These are phyloP conservation scores for Leptosomus discolor DNA, from an alignment of 2,113 vertebrate species.

Conservation along the genomic window DNA sequence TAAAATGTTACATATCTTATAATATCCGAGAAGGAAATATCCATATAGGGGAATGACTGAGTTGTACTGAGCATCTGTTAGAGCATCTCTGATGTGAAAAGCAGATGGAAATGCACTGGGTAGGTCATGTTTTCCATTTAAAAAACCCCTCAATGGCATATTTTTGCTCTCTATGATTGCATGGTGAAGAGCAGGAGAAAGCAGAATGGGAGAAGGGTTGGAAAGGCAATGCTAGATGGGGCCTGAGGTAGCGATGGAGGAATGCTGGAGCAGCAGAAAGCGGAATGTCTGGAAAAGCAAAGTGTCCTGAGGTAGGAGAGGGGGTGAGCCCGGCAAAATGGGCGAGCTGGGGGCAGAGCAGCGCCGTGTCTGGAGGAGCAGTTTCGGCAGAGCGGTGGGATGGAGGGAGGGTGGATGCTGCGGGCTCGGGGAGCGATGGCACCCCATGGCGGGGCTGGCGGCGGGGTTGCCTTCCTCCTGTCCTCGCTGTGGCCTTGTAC, in stretches of 20 bases:
- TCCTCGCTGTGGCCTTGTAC: neutral
- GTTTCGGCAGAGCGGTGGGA: too few relatives aligned
- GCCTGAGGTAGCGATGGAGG: neutral
- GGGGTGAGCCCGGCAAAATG: too few relatives aligned
- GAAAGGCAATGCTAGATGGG: neutral
- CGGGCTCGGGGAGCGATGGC: rapidly evolving
- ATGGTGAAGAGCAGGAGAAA: neutral
- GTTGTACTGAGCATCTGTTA: neutral
- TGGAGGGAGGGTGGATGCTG: too few relatives aligned
- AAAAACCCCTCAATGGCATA: neutral
- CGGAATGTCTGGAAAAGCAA: too few relatives aligned
- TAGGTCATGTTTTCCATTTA: neutral
- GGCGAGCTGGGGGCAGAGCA: too few relatives aligned
- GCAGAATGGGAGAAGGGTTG: neutral
- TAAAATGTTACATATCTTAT: neutral
- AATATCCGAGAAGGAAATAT: neutral
- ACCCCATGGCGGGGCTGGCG: neutral
- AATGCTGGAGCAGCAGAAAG: neutral
- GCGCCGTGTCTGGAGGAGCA: too few relatives aligned
- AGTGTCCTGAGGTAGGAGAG: too few relatives aligned
- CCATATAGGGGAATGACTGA: neutral
- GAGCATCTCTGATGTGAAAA: neutral
- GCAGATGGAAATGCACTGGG: neutral
- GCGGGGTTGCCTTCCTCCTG: neutral
- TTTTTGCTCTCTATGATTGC: neutral